Percentiles rank a stretch among this genome's conserved stretches.
Conservation (phyloP, 2,888 invertebrate genomes). For the Drosophila fulvimacula region DNA sequence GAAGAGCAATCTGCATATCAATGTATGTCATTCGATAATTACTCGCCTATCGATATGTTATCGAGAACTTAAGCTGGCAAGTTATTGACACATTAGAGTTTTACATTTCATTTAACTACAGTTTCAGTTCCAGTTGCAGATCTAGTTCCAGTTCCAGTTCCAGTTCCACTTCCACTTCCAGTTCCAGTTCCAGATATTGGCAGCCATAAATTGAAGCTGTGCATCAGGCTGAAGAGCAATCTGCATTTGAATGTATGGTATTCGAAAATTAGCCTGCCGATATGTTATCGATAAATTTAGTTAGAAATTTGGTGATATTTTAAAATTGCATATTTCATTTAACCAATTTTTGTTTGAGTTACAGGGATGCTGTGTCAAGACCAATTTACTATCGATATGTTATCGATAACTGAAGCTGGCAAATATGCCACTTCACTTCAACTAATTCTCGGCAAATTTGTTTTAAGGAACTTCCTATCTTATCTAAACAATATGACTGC, state of each 20-base stretch:
- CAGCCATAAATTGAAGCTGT: slow-evolving; percentile 32
- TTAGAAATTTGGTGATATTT: too few relatives aligned
- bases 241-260: neutral
- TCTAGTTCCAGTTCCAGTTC: too few relatives aligned
- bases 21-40: slow-evolving; percentile 12
- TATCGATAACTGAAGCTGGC: neutral
- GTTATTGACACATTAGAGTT: neutral
- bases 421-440: neutral
- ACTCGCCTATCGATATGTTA: slow-evolving; percentile 13
- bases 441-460: neutral
- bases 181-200: slow-evolving; percentile 2
- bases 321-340: neutral
- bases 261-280: neutral
- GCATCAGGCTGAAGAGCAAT: slow-evolving; percentile 10
- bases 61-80: slow-evolving; percentile 6
- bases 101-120: neutral
- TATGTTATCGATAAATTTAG: neutral
- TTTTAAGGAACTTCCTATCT: neutral
- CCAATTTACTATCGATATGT: neutral
- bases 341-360: neutral
- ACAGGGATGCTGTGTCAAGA: neutral
- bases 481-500: neutral
- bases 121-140: neutral
- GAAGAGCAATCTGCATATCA: slow-evolving; percentile 2
- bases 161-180: neutral